Base-by-base conservation (phyloP, 1,140 invertebrate genomes). In the Tribolium castaneum region DNA sequence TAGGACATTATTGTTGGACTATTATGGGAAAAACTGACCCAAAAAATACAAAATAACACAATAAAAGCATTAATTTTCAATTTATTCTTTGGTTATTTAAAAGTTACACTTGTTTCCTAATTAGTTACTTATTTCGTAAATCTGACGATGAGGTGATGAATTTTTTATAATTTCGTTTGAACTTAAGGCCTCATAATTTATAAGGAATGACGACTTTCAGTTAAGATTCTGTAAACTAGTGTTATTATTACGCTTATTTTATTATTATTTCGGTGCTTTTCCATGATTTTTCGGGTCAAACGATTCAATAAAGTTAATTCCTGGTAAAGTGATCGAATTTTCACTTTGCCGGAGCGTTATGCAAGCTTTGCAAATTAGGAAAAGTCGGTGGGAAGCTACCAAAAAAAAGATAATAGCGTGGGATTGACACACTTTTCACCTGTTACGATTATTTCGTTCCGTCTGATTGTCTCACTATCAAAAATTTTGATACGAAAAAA, bases 351-450 rank as follows among this genome's bases (percentile, higher is more conserved):
- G 59, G 12, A 66, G 30, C 34, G 22, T 66, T 66, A 66, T 66
- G 59, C 13, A 66, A 66, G 59, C 3, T 35, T 22, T 66, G 59
- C 59, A 39, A 35, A 66, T 66, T 66, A 66, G 59, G 59, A 66
- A 66, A 66, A 66, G 59, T 35, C 59, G 34, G 59, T 66, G 59
- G 59, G 59, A 66, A 66, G 59, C 3, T 35, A 35, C 30, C 59
- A 12, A 66, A 66, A 66, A 45, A 66, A 35, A 30, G 9, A 66
- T 66, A 66, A 66, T 66, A 66, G 59, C 59, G 59, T 66, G 59
- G 59, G 59, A 66, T 22, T 66, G 59, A 39, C 59, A 34, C 12
- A 66, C 25, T 66, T 66, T 66, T 66, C 59, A 35, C 59, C 13
- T 35, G 25, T 14, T 13, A 5, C 13, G 14, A 9, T n/a, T 66